These are phyloP conservation scores for Anisognathus igniventris DNA, from an alignment of 2,797 vertebrate species.

Conservation along the genomic window DNA sequence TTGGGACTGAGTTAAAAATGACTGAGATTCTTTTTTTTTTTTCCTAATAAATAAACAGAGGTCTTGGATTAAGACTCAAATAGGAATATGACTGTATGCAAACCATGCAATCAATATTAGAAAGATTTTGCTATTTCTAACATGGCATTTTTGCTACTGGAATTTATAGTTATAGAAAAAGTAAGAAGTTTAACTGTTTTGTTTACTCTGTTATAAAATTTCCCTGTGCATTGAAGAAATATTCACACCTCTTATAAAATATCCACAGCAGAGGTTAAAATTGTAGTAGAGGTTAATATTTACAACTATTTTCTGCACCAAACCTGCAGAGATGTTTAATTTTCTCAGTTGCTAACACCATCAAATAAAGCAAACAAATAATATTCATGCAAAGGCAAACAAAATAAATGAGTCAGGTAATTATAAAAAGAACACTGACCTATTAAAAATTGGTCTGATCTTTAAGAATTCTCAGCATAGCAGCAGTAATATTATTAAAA, in stretches of 20 bases:
- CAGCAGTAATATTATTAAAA: conserved; percentile 65
- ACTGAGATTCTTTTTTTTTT: background rate
- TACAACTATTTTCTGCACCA: conserved; percentile 7
- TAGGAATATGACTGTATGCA: background rate
- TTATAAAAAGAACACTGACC: conserved; percentile 63
- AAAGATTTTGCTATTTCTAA: background rate
- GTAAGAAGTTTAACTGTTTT: background rate
- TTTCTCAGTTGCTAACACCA: background rate
- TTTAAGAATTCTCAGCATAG: conserved; percentile 64
- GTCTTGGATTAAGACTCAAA: background rate
- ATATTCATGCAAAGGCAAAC: conserved; percentile 40
- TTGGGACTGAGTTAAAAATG: background rate
- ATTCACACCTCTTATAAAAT: background rate
- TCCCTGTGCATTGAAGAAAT: background rate
- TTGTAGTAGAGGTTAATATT: background rate
- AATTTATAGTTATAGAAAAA: background rate
- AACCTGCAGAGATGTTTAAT: conserved; percentile 7
- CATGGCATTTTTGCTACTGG: background rate
- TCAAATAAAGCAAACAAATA: conserved; percentile 50
- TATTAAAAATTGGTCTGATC: conserved; percentile 70
- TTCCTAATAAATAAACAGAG: background rate
- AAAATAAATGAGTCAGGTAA: conserved; percentile 63
- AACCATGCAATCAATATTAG: background rate
- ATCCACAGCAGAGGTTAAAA: background rate
- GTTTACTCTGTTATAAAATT: background rate